Base-by-base conservation (phyloP, 2,113 vertebrate species). In the Neolamprologus cancellatus region DNA sequence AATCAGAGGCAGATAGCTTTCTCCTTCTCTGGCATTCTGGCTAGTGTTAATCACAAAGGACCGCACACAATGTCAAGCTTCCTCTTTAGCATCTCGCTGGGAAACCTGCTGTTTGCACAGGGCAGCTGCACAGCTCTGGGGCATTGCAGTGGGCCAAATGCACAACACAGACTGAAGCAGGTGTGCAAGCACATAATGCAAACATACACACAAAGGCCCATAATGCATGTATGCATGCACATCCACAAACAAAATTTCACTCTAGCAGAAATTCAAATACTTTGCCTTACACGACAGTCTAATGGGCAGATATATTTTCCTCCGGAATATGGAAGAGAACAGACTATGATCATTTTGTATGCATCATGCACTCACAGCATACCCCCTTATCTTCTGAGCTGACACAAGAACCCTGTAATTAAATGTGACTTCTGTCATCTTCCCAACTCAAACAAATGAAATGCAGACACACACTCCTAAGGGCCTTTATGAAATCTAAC, bases 381-480 rank as follows among this genome's bases (percentile, higher is more conserved):
- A 48, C 52, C 85, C 89, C 69, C 90, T 87, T 88, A 93, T 93
- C 85, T 91, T 18, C 13, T 41, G 48, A 41, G 71, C 28, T 91
- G 93, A 93, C 90, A 92, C 78, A 84, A 81, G 88, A 88, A 89
- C 25, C 89, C n/a, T 7, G 25, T 93, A 93, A 94, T 94, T 93
- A 93, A 94, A 93, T 94, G 84, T 89, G 91, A 94, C 91, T 95
- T 84, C 86, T 93, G 91, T 94, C 93, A 94, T 94, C 91, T 90
- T 91, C 85, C 85, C 82, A 82, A 80, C 79, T 92, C 90, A 89
- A 88, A 94, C 87, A 93, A 93, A 92, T 90, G 74, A 92, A 94
- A 94, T 57, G 82, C 87, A 36, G 66, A 87, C 86, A 82, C 80
- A 64, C 55, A 71, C 90, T 92, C 91, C 66, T 85, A 84, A 79